These are phyloP conservation scores for Drosophila nasuta DNA, from an alignment of 1,140 invertebrate species.

Conservation along the genomic window DNA sequence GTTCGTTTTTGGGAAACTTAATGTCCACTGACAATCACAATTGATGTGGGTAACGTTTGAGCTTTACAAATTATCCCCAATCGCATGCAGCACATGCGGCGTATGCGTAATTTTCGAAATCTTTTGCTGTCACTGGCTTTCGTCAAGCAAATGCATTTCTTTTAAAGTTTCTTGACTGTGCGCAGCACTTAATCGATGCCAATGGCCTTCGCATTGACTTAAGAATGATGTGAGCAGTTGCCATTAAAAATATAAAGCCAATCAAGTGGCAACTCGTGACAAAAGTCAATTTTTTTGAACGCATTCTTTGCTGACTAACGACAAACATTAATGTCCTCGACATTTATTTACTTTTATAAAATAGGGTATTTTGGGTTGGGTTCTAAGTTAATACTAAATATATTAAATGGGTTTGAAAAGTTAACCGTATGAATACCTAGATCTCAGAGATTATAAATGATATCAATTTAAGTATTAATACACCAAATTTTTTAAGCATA, in stretches of 20 bases:
- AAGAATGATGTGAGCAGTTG: background rate
- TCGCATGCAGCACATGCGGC: slow-evolving; percentile 17
- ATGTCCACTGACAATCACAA: slow-evolving; percentile 37
- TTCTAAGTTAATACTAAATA: no score
- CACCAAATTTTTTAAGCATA: no score
- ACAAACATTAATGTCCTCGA: slow-evolving; percentile 24
- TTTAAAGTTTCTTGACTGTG: slow-evolving; percentile 15
- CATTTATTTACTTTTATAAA: background rate
- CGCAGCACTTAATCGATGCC: slow-evolving; percentile 19
- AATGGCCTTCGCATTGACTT: slow-evolving; percentile 14
- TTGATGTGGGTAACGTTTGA: slow-evolving; percentile 38
- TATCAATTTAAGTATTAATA: no score
- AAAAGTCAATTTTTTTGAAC: slow-evolving; percentile 33
- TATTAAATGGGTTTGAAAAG: no score
- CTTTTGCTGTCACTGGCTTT: background rate
- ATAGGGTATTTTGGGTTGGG: no score
- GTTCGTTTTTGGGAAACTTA: slow-evolving; percentile 9
- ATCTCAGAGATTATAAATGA: no score
- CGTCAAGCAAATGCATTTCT: slow-evolving; percentile 21
- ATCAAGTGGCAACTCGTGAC: slow-evolving; percentile 39
- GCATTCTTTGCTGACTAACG: slow-evolving; percentile 13
- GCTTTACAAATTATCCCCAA: slow-evolving; percentile 29
- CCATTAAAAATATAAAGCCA: slow-evolving; percentile 9
- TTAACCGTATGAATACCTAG: no score
- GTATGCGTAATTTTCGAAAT: slow-evolving; percentile 41